Evolutionary conservation across 1,140 invertebrate genomes (phyloP), one percentile per base, ranked within the genome.

Genomic region (Bombus huntii): DNA sequence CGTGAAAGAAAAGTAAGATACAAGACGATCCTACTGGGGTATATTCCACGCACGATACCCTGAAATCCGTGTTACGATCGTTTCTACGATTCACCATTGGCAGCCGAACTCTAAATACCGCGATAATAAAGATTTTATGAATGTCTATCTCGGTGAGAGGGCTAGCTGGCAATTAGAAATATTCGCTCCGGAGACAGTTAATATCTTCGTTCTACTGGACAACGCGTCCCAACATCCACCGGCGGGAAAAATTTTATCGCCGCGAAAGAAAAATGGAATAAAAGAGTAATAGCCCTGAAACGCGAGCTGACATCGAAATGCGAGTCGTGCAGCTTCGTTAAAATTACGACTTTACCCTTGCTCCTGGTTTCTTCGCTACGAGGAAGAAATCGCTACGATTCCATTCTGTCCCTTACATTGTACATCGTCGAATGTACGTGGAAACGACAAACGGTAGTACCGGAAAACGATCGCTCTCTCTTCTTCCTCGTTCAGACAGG

Each of bases 111-210:
- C 89, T 90, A 91, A 91, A 89, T 91, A 89, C 65, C 88, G 37
- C 70, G 83, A 85, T 85, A 81, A 92, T 94, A 94, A 93, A 94
- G 86, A 90, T 93, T 94, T 94, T 94, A 94, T 90, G 90, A 92
- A 91, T 81, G 42, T 44, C n/a, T 70, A n/a, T 65, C 34, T 39
- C 76, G 25, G 79, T 22, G 57, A 59, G 73, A 59, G 66, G 53
- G 44, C 66, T 42, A 22, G 57, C 68, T 72, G 37, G 88, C 90
- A 93, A 94, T 94, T 94, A 94, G 91, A 94, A 92, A 91, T 93
- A 92, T 93, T 93, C 88, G 88, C 85, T 86, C 77, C n/a, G 79
- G 72, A 72, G 79, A 87, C 66, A 90, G 91, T 93, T 92, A 91
- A 93, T 93, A 91, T 93, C 93, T 94, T 92, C 82, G 91, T 92